Base-by-base conservation (phyloP, 2,888 invertebrate species). In the Andrena fulva region DNA sequence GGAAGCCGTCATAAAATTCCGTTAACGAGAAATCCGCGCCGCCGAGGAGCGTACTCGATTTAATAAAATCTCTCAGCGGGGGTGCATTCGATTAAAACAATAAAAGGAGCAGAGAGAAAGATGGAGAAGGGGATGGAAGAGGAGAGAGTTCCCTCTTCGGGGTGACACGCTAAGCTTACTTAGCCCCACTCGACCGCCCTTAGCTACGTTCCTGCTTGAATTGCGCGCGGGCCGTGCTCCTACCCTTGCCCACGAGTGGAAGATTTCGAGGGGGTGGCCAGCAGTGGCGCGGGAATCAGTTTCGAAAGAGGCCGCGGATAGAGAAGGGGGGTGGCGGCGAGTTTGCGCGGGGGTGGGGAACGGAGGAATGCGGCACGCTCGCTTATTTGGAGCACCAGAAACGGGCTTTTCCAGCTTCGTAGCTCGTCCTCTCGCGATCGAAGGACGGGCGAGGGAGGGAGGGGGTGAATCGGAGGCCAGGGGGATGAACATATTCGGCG, bases 1-100 rank as follows among this genome's bases (percentile, higher is more conserved):
- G 42, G 16, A 16, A 0, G 42, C 16, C 42, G 16, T 42, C 16
- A 42, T 42, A 42, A 42, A 42, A 42, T 42, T 42, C 42, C 42
- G 42, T 42, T 42, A 27, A 48, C n/a, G 33, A 29, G 35, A 35
- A 73, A 24, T 20, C 27, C 24, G 8, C 7, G 68, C 29, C 68
- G 42, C n/a, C 29, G 59, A 7, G 10, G 60, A 20, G 7, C 62
- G 56, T 35, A 31, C 78, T 78, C 79, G 73, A 73, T 79, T 81
- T 81, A 81, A 81, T 81, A 81, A 79, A 79, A 73, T 77, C 80
- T 60, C 80, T 64, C 42, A 8, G 31, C 64, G 64, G 81, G 80
- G 80, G 24, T 80, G 80, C 74, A 74, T 81, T 80, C 80, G 80
- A 80, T 80, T 81, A 74, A 82, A 74, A 69, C 69, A 48, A 70